These are phyloP conservation scores for Polydesmus complanatus DNA, from an alignment of 2,888 invertebrate genomes.

Conservation along the genomic window DNA sequence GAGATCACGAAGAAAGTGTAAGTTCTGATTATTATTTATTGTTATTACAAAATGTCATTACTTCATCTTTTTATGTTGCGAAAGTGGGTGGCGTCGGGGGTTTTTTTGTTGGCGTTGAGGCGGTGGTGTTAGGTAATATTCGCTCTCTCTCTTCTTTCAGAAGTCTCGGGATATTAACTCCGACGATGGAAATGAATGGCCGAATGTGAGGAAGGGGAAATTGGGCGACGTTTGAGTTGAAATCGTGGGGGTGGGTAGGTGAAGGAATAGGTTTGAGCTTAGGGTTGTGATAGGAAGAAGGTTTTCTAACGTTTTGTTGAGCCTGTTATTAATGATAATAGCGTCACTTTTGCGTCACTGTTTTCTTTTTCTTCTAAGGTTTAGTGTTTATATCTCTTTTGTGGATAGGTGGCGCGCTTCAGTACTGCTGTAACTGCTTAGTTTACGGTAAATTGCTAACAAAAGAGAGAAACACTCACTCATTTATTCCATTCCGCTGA, in stretches of 20 bases:
- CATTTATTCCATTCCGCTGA: too few species aligned
- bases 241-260: neutral
- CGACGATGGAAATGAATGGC: too few species aligned
- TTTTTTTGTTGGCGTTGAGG: too few species aligned
- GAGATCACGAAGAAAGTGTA: conserved; percentile 67
- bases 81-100: too few species aligned
- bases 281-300: neutral
- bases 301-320: neutral
- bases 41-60: neutral
- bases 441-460: too few species aligned
- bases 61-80: neutral
- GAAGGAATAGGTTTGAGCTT: too few species aligned
- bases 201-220: neutral
- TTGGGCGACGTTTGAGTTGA: neutral
- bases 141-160: too few species aligned
- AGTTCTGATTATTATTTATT: conserved; percentile 34
- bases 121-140: too few species aligned
- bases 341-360: neutral
- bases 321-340: neutral
- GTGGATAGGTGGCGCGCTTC: too few species aligned
- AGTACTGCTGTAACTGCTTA: too few species aligned
- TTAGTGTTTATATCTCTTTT: neutral
- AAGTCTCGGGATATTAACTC: too few species aligned
- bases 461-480: too few species aligned
- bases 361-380: neutral